Percentiles rank a stretch among this genome's conserved stretches.
Evolutionary conservation across 1,140 invertebrate genomes (phyloP).

Genomic region (Saccostrea echinata): DNA sequence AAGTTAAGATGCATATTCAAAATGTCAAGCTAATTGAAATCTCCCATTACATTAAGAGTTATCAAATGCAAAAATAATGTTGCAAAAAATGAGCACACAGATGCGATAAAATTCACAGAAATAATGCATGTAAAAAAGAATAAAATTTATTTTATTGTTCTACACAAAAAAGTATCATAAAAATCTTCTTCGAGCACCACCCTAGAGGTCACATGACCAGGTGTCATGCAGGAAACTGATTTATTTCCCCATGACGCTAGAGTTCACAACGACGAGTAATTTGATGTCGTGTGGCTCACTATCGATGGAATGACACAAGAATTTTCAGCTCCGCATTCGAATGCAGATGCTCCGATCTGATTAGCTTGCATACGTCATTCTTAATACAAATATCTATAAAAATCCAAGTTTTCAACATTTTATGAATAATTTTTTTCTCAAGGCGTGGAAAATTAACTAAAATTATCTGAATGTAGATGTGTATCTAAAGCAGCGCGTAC

Average conservation of each 20-base stretch:
- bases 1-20: constrained; percentile 22
- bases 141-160: constrained; percentile 30
- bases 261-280: neutral
- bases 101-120: neutral
- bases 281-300: neutral
- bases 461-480: constrained; percentile 35
- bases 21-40: constrained; percentile 25
- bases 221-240: constrained; percentile 30
- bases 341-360: constrained; percentile 33
- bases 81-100: neutral
- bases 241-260: neutral
- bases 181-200: constrained; percentile 26
- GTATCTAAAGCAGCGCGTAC: neutral
- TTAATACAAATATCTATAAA: constrained; percentile 38
- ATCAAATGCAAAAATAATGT: neutral
- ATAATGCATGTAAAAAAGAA: constrained; percentile 31
- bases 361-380: constrained; percentile 10
- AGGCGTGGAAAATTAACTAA: constrained; percentile 38
- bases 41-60: constrained; percentile 10
- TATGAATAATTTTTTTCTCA: constrained; percentile 30
- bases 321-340: neutral
- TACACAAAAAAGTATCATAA: constrained; percentile 12
- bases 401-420: neutral
- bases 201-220: constrained; percentile 28
- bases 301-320: constrained; percentile 23